Percentiles rank a stretch among this genome's conserved stretches.
These are phyloP conservation scores for Miniopterus natalensis DNA, from an alignment of 2,113 vertebrate genomes.

Conservation along the genomic window DNA sequence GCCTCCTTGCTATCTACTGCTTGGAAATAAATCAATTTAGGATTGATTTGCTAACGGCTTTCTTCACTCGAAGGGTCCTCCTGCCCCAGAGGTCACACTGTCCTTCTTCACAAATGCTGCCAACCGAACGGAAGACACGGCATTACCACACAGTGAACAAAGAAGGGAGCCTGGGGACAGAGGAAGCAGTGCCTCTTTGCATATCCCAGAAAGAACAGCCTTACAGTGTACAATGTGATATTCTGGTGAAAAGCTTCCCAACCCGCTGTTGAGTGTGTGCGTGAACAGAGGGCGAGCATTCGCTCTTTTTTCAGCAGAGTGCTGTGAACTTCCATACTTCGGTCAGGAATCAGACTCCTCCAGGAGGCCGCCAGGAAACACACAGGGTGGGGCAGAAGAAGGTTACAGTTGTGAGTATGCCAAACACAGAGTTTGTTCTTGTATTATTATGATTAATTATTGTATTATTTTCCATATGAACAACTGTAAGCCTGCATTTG, in stretches of 20 bases:
- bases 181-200: not conserved
- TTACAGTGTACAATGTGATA: conserved; percentile 44
- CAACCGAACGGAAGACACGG: conserved; percentile 65
- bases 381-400: not conserved
- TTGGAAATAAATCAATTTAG: conserved; percentile 92
- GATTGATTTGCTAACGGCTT: conserved; percentile 90
- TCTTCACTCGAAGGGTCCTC: conserved; percentile 84
- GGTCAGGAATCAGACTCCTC: conserved; percentile 59
- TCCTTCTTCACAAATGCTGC: conserved; percentile 81
- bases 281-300: conserved; percentile 49
- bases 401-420: not conserved
- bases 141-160: conserved; percentile 47
- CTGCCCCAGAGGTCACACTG: conserved; percentile 81
- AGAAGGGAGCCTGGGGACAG: not conserved
- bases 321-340: not conserved
- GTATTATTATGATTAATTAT: not conserved
- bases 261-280: conserved; percentile 28
- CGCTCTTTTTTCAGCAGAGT: not conserved
- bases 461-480: not conserved
- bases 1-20: conserved; percentile 88
- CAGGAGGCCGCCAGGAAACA: not conserved
- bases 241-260: not conserved
- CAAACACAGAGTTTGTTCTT: not conserved
- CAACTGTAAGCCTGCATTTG: not conserved
- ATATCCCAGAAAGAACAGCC: not conserved